Conservation (phyloP, 2,888 invertebrate genomes). For the Philhelius pedissequus region DNA sequence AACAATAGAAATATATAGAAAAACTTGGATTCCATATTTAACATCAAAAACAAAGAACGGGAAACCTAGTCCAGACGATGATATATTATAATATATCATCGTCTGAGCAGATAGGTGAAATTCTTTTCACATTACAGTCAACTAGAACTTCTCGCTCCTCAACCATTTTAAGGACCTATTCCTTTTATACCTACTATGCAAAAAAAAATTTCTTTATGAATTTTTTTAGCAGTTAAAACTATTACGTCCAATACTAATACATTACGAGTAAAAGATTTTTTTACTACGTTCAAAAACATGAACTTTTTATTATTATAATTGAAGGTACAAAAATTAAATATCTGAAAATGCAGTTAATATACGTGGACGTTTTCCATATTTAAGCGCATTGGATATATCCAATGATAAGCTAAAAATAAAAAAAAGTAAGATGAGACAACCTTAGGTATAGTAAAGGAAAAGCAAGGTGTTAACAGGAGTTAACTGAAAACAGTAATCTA, state of each 20-base stretch:
- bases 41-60: too few species aligned
- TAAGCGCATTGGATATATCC: conserved; percentile 23
- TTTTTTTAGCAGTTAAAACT: neutral
- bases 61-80: too few species aligned
- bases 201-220: neutral
- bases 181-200: neutral
- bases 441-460: conserved; percentile 11
- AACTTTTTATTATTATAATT: conserved; percentile 45
- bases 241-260: neutral
- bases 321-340: conserved; percentile 54
- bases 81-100: too few species aligned
- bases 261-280: conserved; percentile 13
- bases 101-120: too few species aligned
- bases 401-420: conserved; percentile 20
- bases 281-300: conserved; percentile 36
- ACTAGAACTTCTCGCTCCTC: too few species aligned
- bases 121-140: too few species aligned
- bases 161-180: neutral
- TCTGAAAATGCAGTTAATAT: conserved; percentile 50
- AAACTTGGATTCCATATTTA: too few species aligned
- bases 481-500: neutral
- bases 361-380: conserved; percentile 47
- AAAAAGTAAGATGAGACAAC: conserved; percentile 28
- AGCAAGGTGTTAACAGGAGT: neutral
- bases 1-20: too few species aligned